Evolutionary conservation across 2,888 invertebrate genomes (phyloP), one percentile per base, ranked within the genome.

Genomic region (Leuctra nigra): DNA sequence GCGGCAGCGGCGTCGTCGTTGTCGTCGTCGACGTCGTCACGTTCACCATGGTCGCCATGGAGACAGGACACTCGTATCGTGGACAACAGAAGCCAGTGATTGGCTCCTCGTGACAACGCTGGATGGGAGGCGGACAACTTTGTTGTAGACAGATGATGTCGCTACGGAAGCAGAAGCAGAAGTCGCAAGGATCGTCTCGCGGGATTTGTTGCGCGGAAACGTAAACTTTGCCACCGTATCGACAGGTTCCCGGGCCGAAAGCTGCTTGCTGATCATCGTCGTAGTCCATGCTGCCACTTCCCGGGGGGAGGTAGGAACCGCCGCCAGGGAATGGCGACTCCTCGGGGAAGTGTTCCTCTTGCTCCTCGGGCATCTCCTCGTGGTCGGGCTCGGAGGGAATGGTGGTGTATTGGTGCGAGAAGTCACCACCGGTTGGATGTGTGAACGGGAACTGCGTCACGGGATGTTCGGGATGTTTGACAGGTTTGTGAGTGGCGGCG

Each of bases 131-230:
- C 54, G 94, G 94, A 74, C 94, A 95, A 67, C 92, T 92, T 73
- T 95, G 94, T 73, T 94, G 93, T 63, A 94, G 77, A 66, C 94
- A 95, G 68, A 95, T 94, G 66, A 95, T 94, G 69, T 94, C 93
- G 70, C 93, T 91, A 72, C 94, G 82, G 79, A 94, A 95, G 77
- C 94, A 95, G 84, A 95, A 94, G 74, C 94, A 95, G 78, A 94
- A 95, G 70, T 94, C 93, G 71, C 94, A 95, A 22, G 94, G 92
- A 75, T 95, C 92, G 65, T 92, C 91, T 65, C 94, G 79, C 38
- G 93, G 93, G 67, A 95, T 93, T 75, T 95, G 94, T 74, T 94
- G 93, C 1, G 94, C 94, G 1, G 93, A 93, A 39, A 93, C 91
- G 71, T 91, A 94, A 48, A 93, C 85, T 74, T 91, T 91, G 65